Base-by-base conservation (phyloP, 2,888 invertebrate genomes). In the Cryptus armator region DNA sequence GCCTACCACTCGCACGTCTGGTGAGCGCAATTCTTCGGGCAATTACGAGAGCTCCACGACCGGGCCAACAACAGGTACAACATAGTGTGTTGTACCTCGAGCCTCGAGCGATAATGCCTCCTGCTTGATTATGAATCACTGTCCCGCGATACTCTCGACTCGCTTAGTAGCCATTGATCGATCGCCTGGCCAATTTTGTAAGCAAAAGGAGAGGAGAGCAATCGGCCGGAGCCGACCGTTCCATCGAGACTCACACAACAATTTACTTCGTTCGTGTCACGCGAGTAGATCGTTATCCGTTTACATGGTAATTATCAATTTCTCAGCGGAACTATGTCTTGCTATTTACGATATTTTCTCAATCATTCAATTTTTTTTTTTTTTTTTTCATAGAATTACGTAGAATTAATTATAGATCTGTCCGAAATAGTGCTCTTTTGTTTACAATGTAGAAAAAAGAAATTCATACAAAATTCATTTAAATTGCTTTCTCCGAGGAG, bases 1-100 rank as follows among this genome's bases (percentile, higher is more conserved):
- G 88, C 84, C 86, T 86, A 82, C 86, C 87, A 87, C 87, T 86
- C 84, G 75, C 24, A 43, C 32, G 46, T 10, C 64, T 14, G 64
- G 64, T 43, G 1, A 48, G 67, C 71, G 68, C 56, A 46, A 77
- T 81, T 77, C 81, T 67, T 66, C 76, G 29, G 68, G 77, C 77
- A 84, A 84, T 84, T 84, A 81, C 68, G 16, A 44, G 77, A 46
- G 46, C 44, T 44, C 10, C 51, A 71, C 44, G 70, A 53, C 66
- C 70, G 76, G 56, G 70, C 64, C 76, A 75, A 84, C 66, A 59
- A 19, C 32, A 64, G 10, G 66, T 29, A 51, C 56, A 56, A 43
- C 56, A 24, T 10, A 59, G 44, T 16, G 44, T 53, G 46, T 29
- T 32, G 59, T 67, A 46, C 59, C 71, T 64, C n/a, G n/a, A n/a